phyloP scores from a whole-genome alignment of 1,140 invertebrate genomes.

The Lepidurus couesii region DNA sequence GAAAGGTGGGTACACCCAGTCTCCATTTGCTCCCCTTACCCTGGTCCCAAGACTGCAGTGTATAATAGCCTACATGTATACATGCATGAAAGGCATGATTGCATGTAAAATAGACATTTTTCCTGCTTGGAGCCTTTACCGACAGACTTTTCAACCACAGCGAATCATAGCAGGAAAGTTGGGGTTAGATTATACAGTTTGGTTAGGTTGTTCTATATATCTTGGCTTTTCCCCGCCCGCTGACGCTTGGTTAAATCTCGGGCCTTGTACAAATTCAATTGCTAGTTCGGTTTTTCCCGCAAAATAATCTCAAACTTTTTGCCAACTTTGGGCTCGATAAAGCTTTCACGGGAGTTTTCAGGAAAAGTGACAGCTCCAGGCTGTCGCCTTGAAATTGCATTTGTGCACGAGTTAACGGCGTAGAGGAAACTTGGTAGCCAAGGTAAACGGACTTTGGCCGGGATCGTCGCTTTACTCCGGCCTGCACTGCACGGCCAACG shows the following conservation, averaged over 20 bases:
- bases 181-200: background rate
- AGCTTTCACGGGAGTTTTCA: too few relatives aligned
- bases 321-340: too few relatives aligned
- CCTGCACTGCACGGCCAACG: too few relatives aligned
- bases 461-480: background rate
- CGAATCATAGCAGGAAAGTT: background rate
- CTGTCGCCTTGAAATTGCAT: too few relatives aligned
- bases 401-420: too few relatives aligned
- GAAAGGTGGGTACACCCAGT: background rate
- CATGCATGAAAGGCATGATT: background rate
- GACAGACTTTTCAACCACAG: background rate
- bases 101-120: background rate
- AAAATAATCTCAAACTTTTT: too few relatives aligned
- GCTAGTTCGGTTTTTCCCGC: too few relatives aligned
- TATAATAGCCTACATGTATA: background rate
- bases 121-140: background rate
- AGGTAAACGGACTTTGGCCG: background rate
- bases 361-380: too few relatives aligned
- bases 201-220: background rate
- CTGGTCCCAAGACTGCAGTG: background rate
- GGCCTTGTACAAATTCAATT: background rate
- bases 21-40: background rate
- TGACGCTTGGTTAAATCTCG: background rate
- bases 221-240: background rate
- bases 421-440: too few relatives aligned